Evolutionary conservation across 2,797 vertebrate genomes (phyloP).

Genomic region (Pseudocheirus occidentalis): DNA sequence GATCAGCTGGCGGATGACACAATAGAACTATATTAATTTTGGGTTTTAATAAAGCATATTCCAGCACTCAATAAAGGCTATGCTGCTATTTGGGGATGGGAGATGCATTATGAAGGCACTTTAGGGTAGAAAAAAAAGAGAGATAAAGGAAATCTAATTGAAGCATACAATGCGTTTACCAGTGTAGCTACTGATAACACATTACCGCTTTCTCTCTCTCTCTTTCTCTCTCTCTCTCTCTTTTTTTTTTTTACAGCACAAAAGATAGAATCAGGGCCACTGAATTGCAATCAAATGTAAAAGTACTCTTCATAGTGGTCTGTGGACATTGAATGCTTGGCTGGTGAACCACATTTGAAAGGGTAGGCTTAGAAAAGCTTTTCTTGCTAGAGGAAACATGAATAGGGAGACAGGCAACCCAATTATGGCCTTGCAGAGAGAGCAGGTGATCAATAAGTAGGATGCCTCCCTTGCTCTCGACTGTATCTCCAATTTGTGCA

Average conservation of each 20-base stretch:
- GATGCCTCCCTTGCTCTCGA: background rate
- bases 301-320: slow-evolving; percentile 50
- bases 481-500: background rate
- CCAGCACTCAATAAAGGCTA: slow-evolving; percentile 38
- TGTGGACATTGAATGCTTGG: slow-evolving; percentile 36
- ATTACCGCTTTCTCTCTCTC: background rate
- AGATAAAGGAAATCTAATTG: slow-evolving; percentile 68
- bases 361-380: background rate
- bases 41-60: slow-evolving; percentile 71
- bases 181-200: slow-evolving; percentile 67
- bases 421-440: background rate
- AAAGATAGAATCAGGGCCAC: slow-evolving; percentile 71
- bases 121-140: slow-evolving; percentile 21
- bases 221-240: background rate
- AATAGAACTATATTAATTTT: slow-evolving; percentile 71
- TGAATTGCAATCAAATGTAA: slow-evolving; percentile 66
- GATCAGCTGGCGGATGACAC: slow-evolving; percentile 40
- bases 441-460: slow-evolving; percentile 2
- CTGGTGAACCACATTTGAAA: slow-evolving; percentile 35
- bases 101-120: slow-evolving; percentile 13
- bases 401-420: background rate
- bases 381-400: background rate
- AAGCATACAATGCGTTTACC: slow-evolving; percentile 67
- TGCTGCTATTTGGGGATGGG: slow-evolving; percentile 17
- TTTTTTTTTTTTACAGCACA: background rate